Base-by-base conservation (phyloP, 2,888 invertebrate species). In the Oxyteleia sp. region DNA sequence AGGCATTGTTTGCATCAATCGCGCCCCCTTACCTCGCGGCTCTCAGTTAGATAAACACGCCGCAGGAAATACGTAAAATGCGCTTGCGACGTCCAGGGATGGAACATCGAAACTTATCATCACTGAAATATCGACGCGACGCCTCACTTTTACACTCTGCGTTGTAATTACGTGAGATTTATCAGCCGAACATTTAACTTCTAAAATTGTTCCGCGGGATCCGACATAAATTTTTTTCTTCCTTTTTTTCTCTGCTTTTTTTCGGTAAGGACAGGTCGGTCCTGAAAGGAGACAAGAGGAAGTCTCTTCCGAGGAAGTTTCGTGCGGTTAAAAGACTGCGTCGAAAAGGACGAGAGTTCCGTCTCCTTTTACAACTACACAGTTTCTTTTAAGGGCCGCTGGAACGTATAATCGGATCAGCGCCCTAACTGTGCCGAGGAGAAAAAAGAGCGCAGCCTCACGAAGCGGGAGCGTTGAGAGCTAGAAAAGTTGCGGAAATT, bases 401-500 rank as follows among this genome's bases (percentile, higher is more conserved):
- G 86, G 86, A 86, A 81, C 85, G 85, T 85, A 85, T 88, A 87
- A 88, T 87, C 87, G 85, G 88, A 88, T 88, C 82, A 87, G 64
- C 78, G 81, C 84, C 79, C 79, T 79, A 71, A 76, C 66, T 81
- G 63, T 80, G 83, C 57, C 78, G 69, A 26, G 53, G 43, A 78
- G 57, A 72, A 76, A 75, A 82, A 64, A 71, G 66, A 64, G 66
- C 23, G 38, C 63, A 64, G 71, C 55, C 32, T 53, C 51, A 59
- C 49, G 72, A 26, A 64, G 51, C 35, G 45, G 55, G 41, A 61
- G 35, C 47, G 74, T 51, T 38, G 61, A 47, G 81, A 87, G 84
- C 72, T 88, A 86, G 88, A 88, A 90, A 90, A 88, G 88, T 89
- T 87, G 88, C 86, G 88, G 88, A 90, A 89, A 89, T 90, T 89